These are phyloP conservation scores for Rhabdornis inornatus DNA, from an alignment of 2,113 vertebrate species.

Conservation along the genomic window DNA sequence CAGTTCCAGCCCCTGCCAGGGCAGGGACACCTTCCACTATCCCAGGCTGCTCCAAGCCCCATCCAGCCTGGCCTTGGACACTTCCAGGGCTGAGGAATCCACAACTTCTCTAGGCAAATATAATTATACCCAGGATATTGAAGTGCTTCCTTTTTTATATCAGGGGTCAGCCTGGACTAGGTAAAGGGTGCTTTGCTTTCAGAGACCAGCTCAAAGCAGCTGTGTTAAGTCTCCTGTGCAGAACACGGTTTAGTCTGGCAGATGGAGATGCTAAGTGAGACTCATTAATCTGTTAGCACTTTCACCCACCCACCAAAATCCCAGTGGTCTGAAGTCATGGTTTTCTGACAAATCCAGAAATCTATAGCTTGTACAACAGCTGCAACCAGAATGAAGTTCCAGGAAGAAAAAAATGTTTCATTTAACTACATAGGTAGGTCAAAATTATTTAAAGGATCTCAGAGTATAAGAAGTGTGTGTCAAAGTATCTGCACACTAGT, in stretches of 20 bases:
- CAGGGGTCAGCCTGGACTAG: not conserved
- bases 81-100: not conserved
- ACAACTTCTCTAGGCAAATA: not conserved
- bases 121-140: not conserved
- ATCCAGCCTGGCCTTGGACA: not conserved
- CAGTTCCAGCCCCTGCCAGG: not conserved
- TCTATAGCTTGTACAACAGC: conserved; percentile 46
- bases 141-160: not conserved
- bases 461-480: not conserved
- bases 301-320: conserved; percentile 55
- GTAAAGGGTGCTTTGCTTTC: not conserved
- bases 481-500: not conserved
- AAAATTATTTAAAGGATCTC: not conserved
- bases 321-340: conserved; percentile 55
- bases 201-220: conserved; percentile 24
- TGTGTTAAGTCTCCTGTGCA: conserved; percentile 11
- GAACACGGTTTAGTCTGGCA: conserved; percentile 14
- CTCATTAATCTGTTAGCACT: conserved; percentile 59
- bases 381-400: conserved; percentile 40
- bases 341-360: conserved; percentile 38
- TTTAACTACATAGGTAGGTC: not conserved
- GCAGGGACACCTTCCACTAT: not conserved
- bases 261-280: conserved; percentile 44
- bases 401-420: not conserved
- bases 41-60: not conserved